Conservation (phyloP, 2,888 invertebrate species). For the Drosophila kambysellisi region DNA sequence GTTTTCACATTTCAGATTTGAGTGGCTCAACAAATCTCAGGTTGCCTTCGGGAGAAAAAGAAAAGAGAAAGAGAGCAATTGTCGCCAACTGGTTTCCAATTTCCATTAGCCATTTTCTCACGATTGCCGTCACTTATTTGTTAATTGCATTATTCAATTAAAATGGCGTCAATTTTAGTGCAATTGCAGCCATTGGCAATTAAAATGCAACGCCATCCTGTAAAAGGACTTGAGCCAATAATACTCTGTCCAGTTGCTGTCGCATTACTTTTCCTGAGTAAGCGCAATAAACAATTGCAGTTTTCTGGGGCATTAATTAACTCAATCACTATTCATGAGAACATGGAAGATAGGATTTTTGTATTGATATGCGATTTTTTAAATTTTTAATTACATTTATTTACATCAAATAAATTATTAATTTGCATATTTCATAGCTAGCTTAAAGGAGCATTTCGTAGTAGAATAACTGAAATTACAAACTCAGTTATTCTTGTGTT, state of each 20-base stretch:
- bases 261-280: background rate
- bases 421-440: background rate
- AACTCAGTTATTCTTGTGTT: too few species aligned
- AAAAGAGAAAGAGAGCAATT: background rate
- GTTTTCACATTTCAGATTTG: background rate
- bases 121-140: constrained; percentile 21
- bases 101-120: constrained; percentile 33
- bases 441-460: background rate
- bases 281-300: background rate
- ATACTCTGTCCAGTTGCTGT: constrained; percentile 6
- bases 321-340: background rate
- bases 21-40: constrained; percentile 7
- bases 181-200: constrained; percentile 29
- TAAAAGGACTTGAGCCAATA: background rate
- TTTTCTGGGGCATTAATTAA: background rate
- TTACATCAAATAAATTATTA: too few species aligned
- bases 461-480: background rate
- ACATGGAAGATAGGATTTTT: background rate
- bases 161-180: constrained; percentile 44
- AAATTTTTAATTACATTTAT: background rate
- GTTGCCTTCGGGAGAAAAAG: background rate
- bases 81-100: background rate
- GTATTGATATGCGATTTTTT: background rate
- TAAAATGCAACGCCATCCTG: constrained; percentile 14
- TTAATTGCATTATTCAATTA: constrained; percentile 48